These are phyloP conservation scores for Balanococcus diminutus DNA, from an alignment of 2,888 invertebrate genomes.

Conservation along the genomic window DNA sequence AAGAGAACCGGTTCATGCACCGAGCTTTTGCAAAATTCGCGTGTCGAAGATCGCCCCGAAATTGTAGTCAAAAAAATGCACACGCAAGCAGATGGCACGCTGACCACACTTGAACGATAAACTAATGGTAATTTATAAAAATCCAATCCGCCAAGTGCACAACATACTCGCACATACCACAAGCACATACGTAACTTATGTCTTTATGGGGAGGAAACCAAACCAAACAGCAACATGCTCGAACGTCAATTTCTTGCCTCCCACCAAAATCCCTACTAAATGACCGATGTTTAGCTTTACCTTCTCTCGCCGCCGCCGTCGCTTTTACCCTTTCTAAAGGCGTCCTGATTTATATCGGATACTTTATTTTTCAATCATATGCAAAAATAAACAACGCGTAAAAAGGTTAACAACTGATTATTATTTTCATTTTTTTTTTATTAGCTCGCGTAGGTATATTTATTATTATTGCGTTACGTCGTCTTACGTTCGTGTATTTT, in stretches of 20 bases:
- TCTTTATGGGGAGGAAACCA: neutral
- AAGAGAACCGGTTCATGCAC: neutral
- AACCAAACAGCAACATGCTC: neutral
- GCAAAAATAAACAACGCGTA: constrained; percentile 8
- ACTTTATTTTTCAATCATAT: constrained; percentile 11
- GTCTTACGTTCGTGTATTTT: neutral
- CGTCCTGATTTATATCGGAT: neutral
- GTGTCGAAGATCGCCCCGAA: neutral
- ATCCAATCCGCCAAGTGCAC: neutral
- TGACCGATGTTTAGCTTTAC: neutral
- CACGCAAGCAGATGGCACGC: neutral
- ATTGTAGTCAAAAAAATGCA: neutral
- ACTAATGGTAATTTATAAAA: neutral
- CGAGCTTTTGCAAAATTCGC: constrained; percentile 10
- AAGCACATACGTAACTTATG: neutral
- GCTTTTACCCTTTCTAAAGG: neutral
- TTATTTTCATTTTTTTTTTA: neutral
- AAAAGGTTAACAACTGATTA: constrained; percentile 12
- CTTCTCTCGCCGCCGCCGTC: neutral
- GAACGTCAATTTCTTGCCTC: neutral
- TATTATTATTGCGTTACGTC: neutral
- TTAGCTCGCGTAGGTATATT: neutral
- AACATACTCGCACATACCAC: neutral
- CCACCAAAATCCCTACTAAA: constrained; percentile 27
- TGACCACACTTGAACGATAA: neutral